phyloP scores from a whole-genome alignment of 2,797 vertebrate species.

The Holocentrus rufus region DNA sequence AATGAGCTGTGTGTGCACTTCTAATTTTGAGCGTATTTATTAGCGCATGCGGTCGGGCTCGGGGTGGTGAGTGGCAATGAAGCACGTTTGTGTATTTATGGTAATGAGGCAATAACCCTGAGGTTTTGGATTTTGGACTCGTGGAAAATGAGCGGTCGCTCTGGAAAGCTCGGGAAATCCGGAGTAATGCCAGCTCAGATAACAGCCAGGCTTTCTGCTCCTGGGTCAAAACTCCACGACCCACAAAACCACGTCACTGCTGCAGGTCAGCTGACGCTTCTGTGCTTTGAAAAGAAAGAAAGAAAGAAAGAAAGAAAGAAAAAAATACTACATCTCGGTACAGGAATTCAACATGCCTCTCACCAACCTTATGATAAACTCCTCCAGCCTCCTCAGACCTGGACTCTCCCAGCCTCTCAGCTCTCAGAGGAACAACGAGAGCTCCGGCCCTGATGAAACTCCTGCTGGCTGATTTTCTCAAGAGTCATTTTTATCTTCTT shows the following conservation, averaged over 20 bases:
- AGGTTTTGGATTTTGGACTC: background rate
- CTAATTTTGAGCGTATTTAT: conserved; percentile 30
- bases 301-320: background rate
- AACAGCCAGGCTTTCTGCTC: background rate
- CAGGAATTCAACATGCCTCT: too few relatives aligned
- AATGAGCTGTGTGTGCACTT: conserved; percentile 24
- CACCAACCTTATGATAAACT: too few relatives aligned
- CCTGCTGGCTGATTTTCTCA: conserved; percentile 19
- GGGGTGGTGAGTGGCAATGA: background rate
- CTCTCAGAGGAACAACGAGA: conserved; percentile 2
- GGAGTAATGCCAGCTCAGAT: background rate
- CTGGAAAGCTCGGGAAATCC: background rate
- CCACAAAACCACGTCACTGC: background rate
- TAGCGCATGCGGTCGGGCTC: conserved; percentile 8
- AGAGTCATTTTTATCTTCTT: background rate
- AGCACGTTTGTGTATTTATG: background rate
- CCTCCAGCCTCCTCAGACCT: too few relatives aligned
- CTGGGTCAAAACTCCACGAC: background rate
- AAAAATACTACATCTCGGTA: too few relatives aligned
- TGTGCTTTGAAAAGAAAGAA: conserved; percentile 1
- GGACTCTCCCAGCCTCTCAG: conserved; percentile 10
- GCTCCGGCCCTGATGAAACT: conserved; percentile 18
- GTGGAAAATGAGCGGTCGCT: background rate
- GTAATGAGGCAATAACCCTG: background rate
- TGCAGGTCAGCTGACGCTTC: background rate